Evolutionary conservation across 2,888 invertebrate genomes (phyloP), one percentile per base, ranked within the genome.

Genomic region (Brenthis ino): DNA sequence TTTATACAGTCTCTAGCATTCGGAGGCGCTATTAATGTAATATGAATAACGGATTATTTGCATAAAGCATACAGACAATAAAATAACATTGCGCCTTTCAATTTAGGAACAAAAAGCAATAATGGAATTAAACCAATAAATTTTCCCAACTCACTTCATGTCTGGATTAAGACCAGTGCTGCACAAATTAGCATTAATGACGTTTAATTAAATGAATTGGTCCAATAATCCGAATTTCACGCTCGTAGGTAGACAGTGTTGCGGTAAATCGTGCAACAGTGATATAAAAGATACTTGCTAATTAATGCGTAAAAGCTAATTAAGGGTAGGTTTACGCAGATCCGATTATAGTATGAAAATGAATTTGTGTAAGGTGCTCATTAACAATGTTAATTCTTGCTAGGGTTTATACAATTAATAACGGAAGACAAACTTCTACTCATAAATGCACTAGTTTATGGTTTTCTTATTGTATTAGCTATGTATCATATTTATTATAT

Each of bases 331-430:
- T 63, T 63, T 63, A 63, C 63, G 63, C 43, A 54, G 20, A 53
- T 54, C 48, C 50, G 16, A 24, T n/a, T 63, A 20, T 5, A 54
- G 20, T 54, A 54, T 43, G 53, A 37, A 14, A 20, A 54, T 53
- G 37, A 20, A 54, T 63, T 54, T 51, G 37, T 53, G 33, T 53
- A 20, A 43, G 63, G 63, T 43, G 53, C 33, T 63, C 51, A 43
- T 63, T 63, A 63, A 51, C 37, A 53, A 37, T 63, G 33, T 53
- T 63, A 6, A 53, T 63, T 33, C 51, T n/a, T 37, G 37, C 6
- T 53, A 43, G 43, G 53, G 63, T 71, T 61, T 70, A 57, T 69
- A 54, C 67, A 64, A 64, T 67, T 75, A 56, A 60, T 50, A 16
- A 33, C 33, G 13, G n/a, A 16, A 11, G 12, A n/a, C 11, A 43